Evolutionary conservation across 2,797 vertebrate species (phyloP).

Genomic region (Enteromius radiatus): DNA sequence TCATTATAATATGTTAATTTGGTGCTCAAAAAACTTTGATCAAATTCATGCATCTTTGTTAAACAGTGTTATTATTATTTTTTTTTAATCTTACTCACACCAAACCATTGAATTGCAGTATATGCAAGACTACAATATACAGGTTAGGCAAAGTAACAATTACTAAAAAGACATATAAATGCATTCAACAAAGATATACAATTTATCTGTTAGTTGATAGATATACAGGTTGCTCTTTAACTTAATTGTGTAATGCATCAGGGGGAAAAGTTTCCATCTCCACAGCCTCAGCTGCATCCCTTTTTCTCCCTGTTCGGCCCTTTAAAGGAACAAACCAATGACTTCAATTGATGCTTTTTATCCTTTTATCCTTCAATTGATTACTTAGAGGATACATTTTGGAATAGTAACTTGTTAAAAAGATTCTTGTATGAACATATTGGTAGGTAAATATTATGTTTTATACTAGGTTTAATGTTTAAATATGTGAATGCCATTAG

Average conservation of each 20-base stretch:
- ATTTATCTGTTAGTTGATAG: neutral
- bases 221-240: conserved; percentile 54
- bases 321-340: conserved; percentile 38
- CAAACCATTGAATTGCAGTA: neutral
- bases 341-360: neutral
- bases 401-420: neutral
- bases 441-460: neutral
- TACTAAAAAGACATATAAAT: neutral
- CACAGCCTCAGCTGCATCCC: conserved; percentile 55
- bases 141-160: neutral
- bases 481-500: neutral
- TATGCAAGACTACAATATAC: neutral
- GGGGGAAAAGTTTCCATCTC: conserved; percentile 55
- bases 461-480: neutral
- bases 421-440: neutral
- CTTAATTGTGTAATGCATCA: neutral
- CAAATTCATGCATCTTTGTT: neutral
- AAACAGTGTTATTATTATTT: neutral
- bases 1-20: neutral
- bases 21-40: too few relatives aligned
- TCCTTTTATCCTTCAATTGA: too few relatives aligned
- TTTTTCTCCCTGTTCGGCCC: conserved; percentile 29
- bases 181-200: neutral
- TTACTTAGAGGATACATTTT: neutral
- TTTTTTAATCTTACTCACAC: neutral